phyloP scores from a whole-genome alignment of 2,797 vertebrate genomes.

The Sebastes ruberrimus region DNA sequence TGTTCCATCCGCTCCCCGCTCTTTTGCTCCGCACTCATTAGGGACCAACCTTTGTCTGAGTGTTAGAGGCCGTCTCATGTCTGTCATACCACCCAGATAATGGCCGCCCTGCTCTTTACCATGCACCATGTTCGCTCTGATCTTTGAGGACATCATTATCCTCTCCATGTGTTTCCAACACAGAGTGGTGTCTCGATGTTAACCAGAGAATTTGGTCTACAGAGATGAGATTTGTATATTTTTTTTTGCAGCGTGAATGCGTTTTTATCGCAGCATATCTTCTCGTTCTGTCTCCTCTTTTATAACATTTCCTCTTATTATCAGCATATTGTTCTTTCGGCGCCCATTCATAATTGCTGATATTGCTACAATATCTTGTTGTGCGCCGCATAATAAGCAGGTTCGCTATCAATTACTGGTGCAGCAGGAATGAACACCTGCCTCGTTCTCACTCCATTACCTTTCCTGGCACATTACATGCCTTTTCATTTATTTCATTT shows the following conservation, averaged over 20 bases:
- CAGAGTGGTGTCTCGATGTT: conserved; percentile 10
- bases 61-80: conserved; percentile 53
- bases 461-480: conserved; percentile 40
- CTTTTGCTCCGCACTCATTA: conserved; percentile 56
- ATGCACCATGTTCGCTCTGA: conserved; percentile 59
- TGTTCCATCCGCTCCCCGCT: conserved; percentile 14
- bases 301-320: conserved; percentile 20
- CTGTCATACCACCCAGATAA: conserved; percentile 63
- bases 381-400: conserved; percentile 43
- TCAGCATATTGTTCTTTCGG: conserved; percentile 36
- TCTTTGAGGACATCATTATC: conserved; percentile 72
- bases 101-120: conserved; percentile 66
- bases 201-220: conserved; percentile 5
- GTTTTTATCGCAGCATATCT: not conserved
- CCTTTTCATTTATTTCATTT: conserved; percentile 49
- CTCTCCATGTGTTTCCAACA: conserved; percentile 30
- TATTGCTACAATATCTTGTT: conserved; percentile 54
- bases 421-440: conserved; percentile 69
- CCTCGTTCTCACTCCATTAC: conserved; percentile 65
- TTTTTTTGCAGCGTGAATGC: not conserved
- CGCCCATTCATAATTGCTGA: conserved; percentile 52
- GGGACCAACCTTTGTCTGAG: conserved; percentile 51
- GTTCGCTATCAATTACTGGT: conserved; percentile 61
- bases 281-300: not conserved
- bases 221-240: not conserved